Evolutionary conservation across 2,888 invertebrate species (phyloP), one percentile per base, ranked within the genome.

Genomic region (Helleia helle): DNA sequence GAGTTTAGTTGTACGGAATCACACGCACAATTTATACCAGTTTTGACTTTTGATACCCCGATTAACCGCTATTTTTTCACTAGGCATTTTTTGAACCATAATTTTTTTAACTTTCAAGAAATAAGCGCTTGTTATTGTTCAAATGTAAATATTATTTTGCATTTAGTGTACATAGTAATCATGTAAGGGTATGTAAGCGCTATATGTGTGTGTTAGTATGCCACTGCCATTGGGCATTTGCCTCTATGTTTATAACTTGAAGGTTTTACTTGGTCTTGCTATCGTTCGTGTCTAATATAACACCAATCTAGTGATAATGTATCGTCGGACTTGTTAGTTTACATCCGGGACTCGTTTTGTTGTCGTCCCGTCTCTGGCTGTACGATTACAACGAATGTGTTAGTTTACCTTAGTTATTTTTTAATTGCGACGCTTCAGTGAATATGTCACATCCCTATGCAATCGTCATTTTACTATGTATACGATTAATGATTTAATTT

Each of bases 91-190:
- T 8, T 8, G 22, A 22, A 2, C 7, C 22, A 22, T 22, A 5
- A 6, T 22, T 2, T 22, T 22, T 22, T 22, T 22, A 22, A 4
- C 34, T 34, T 22, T 6, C 12, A n/a, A n/a, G n/a, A n/a, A n/a
- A n/a, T n/a, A n/a, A n/a, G n/a, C n/a, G n/a, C n/a, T n/a, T n/a
- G 9, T 18, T 31, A 6, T 18, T 14, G 22, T 13, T 18, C 12
- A 28, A 3, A 29, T 39, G 81, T 84, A 81, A 71, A 81, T 81
- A 84, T 77, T 67, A 73, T 81, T 81, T 79, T 77, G 77, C 69
- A 71, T 68, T 64, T 61, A 62, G 60, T 72, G 73, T 75, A 73
- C 66, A 75, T 74, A 77, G 68, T 59, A 58, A 61, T 67, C 57
- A 64, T 65, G 66, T 69, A 72, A 69, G 30, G 9, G 71, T 72